Evolutionary conservation across 2,113 vertebrate genomes (phyloP).

Genomic region (Setophaga kirtlandii): DNA sequence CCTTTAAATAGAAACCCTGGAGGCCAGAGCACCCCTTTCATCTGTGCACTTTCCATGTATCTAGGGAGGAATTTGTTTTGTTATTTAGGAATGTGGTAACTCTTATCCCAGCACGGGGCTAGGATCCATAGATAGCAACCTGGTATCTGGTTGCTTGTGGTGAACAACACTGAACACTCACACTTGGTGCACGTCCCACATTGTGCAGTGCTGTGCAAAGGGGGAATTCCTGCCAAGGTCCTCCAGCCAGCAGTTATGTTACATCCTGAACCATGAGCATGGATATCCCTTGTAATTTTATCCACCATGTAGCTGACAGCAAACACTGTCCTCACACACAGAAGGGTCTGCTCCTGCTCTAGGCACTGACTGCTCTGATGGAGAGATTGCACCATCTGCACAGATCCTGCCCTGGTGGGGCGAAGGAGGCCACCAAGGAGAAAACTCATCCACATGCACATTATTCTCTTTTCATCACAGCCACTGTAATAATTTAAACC

Average conservation of each 20-base stretch:
- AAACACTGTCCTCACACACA: not conserved
- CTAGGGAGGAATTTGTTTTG: not conserved
- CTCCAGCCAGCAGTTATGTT: not conserved
- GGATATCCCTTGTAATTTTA: conserved; percentile 25
- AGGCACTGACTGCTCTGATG: not conserved
- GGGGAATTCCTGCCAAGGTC: not conserved
- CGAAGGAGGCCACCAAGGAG: not conserved
- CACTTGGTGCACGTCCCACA: not conserved
- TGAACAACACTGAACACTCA: not conserved
- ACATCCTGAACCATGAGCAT: not conserved
- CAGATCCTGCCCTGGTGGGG: not conserved
- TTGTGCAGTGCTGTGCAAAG: not conserved
- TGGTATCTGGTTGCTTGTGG: not conserved
- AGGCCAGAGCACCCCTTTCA: not conserved
- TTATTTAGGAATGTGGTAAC: not conserved
- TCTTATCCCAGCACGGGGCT: not conserved
- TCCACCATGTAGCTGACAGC: not conserved
- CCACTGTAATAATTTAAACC: not conserved
- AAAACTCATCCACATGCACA: not conserved
- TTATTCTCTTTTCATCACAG: not conserved
- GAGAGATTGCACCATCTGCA: not conserved
- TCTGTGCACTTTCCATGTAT: not conserved
- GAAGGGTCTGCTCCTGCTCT: not conserved
- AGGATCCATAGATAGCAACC: not conserved
- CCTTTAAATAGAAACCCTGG: not conserved